These are phyloP conservation scores for Clarias gariepinus DNA, from an alignment of 2,113 vertebrate species.

Conservation along the genomic window DNA sequence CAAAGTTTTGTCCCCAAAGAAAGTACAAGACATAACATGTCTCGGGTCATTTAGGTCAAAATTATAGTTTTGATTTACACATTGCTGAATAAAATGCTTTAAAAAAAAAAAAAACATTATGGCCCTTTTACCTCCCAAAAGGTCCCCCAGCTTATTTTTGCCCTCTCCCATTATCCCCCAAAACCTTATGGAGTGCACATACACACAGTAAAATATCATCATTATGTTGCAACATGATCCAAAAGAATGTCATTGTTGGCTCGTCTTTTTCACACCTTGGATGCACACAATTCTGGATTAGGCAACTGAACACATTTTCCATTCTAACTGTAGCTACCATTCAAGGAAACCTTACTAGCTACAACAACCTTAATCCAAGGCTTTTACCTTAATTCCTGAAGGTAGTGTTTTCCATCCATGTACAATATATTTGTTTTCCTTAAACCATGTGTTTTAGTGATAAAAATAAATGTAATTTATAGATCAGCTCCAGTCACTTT, in stretches of 20 bases:
- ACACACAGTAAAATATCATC: background rate
- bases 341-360: background rate
- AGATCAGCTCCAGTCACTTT: background rate
- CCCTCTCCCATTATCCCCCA: background rate
- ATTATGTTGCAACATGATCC: background rate
- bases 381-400: background rate
- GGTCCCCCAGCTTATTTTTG: background rate
- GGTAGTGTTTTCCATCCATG: background rate
- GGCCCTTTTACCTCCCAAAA: background rate
- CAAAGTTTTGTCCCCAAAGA: background rate
- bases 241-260: background rate
- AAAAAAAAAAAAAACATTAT: no score
- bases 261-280: background rate
- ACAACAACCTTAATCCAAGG: background rate
- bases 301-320: background rate
- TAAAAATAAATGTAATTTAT: no score
- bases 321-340: background rate
- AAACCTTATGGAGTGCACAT: background rate
- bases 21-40: slow-evolving; percentile 39
- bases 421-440: background rate
- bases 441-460: background rate
- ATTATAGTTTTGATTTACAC: background rate
- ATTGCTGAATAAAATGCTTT: background rate
- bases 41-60: slow-evolving; percentile 1
- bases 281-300: background rate